These are phyloP conservation scores for Therioaphis trifolii DNA, from an alignment of 2,888 invertebrate genomes.

Conservation along the genomic window DNA sequence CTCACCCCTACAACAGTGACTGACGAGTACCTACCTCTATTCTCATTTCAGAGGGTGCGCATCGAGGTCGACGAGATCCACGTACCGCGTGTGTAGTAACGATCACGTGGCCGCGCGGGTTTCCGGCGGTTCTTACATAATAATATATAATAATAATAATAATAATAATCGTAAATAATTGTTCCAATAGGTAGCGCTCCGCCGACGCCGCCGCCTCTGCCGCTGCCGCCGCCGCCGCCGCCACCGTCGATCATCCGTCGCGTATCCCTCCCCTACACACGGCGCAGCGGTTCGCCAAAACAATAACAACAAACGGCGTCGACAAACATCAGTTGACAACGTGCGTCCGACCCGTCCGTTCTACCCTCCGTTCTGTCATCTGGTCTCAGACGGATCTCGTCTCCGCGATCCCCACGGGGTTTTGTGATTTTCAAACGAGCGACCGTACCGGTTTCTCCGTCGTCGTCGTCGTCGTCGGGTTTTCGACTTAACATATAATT, in stretches of 20 bases:
- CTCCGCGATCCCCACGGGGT: neutral
- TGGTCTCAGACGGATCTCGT: neutral
- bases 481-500: no score
- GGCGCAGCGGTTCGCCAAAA: constrained; percentile 40
- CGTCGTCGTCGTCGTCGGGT: no score
- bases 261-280: constrained; percentile 31
- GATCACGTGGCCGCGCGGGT: neutral
- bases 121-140: neutral
- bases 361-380: neutral
- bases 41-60: no score
- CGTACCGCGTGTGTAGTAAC: no score
- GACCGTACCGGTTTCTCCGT: no score
- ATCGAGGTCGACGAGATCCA: no score
- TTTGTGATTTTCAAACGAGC: no score
- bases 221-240: neutral
- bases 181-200: constrained; percentile 55
- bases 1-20: no score
- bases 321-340: constrained; percentile 49
- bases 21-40: no score
- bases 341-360: constrained; percentile 44
- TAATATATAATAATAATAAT: neutral
- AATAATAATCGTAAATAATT: neutral
- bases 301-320: constrained; percentile 40
- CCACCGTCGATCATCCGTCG: constrained; percentile 47
- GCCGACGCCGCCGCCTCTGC: neutral